Conservation (phyloP, 2,797 vertebrate genomes). For the Alcedo atthis region DNA sequence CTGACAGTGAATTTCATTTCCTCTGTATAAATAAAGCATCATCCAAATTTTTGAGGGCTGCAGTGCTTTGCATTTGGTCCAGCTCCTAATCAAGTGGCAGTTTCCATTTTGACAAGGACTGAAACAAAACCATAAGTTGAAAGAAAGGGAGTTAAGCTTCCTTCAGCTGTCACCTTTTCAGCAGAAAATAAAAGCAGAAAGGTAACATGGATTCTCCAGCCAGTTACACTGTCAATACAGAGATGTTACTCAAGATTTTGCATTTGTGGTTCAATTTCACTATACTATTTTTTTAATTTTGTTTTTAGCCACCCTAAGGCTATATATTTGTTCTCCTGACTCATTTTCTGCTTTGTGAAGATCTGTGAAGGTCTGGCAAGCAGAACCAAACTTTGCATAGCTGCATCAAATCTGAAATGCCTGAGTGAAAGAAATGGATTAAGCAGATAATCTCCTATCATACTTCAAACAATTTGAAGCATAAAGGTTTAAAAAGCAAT, state of each 20-base stretch:
- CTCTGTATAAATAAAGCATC: neutral
- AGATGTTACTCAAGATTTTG: neutral
- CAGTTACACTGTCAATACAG: neutral
- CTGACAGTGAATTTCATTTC: neutral
- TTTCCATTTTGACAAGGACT: neutral
- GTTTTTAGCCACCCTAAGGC: neutral
- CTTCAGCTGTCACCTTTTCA: neutral
- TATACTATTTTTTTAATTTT: no score
- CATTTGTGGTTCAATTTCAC: neutral
- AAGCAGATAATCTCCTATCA: constrained; percentile 26
- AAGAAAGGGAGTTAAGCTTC: constrained; percentile 5
- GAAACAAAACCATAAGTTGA: neutral
- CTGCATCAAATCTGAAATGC: constrained; percentile 1
- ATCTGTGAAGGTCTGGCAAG: neutral
- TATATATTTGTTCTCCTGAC: neutral
- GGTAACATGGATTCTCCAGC: neutral
- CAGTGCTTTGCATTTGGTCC: neutral
- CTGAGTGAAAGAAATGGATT: constrained; percentile 14
- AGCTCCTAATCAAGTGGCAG: neutral
- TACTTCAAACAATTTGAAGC: neutral
- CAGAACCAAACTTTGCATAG: neutral
- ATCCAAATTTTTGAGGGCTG: neutral
- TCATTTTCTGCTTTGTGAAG: neutral
- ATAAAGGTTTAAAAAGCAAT: neutral
- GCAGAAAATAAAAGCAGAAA: neutral